These are phyloP conservation scores for Aphodius granarius DNA, from an alignment of 2,888 invertebrate genomes.

Conservation along the genomic window DNA sequence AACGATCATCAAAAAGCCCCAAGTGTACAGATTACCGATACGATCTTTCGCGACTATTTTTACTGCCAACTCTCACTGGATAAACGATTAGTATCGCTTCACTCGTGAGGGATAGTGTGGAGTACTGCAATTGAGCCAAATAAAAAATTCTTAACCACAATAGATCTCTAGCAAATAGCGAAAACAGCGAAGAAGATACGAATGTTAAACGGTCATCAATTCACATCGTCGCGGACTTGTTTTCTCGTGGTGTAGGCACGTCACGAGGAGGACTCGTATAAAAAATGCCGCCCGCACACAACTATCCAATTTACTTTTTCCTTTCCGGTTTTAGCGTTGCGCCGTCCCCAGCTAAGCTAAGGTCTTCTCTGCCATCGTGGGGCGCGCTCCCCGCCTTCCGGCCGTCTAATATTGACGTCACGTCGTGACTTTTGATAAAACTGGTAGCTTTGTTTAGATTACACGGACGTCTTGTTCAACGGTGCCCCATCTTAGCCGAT, in stretches of 20 bases:
- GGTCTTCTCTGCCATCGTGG: background rate
- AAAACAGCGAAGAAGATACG: background rate
- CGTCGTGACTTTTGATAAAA: conserved; percentile 21
- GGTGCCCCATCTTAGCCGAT: conserved; percentile 11
- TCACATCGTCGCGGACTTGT: conserved; percentile 12
- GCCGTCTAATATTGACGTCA: conserved; percentile 20
- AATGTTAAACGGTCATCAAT: conserved; percentile 17
- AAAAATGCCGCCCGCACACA: conserved; percentile 14
- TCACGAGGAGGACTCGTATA: background rate
- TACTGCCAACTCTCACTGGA: too few species aligned
- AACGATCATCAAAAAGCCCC: too few species aligned
- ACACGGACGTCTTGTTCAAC: conserved; percentile 1
- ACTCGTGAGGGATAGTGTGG: too few species aligned
- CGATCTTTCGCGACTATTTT: too few species aligned
- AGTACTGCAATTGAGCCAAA: too few species aligned
- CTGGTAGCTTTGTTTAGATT: conserved; percentile 20
- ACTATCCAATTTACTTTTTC: conserved; percentile 21
- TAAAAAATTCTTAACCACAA: too few species aligned
- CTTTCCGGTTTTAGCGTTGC: background rate
- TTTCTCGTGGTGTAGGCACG: background rate
- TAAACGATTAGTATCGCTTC: too few species aligned
- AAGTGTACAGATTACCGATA: too few species aligned
- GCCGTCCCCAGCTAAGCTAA: background rate
- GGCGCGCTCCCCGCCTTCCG: background rate
- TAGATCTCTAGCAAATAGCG: too few species aligned